Evolutionary conservation across 1,140 invertebrate genomes (phyloP), one percentile per base, ranked within the genome.

Genomic region (Anastrepha ludens): DNA sequence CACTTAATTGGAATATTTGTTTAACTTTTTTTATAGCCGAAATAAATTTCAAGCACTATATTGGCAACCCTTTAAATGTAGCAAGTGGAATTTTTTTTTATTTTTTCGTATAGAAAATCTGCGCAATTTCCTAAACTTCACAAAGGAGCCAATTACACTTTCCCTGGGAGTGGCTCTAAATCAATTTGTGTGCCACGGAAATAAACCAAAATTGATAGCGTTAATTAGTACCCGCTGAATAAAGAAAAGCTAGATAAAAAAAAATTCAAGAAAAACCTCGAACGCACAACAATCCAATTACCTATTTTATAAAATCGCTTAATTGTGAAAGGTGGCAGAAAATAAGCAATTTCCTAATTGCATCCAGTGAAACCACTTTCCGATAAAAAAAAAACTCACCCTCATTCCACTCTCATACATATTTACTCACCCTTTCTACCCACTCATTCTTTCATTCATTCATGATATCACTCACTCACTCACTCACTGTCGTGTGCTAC

Each of bases 311-410:
- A 67, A n/a, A 67, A 67, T 41, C 65, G 65, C 65, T 67, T 67
- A 41, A 67, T 67, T 7, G 20, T 39, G 8, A 39, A 41, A 8
- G 29, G 2, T 20, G 65, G 29, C 20, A 41, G 65, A 29, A 39
- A 67, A 67, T 67, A 39, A 67, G 29, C 29, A 67, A 20, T 67
- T 67, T 41, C 65, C 65, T 67, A 67, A 67, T 67, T 67, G 65
- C 65, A 39, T 67, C 39, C 65, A 67, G 39, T 67, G 39, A 67
- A 11, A 29, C 11, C 65, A 67, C 65, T 67, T 67, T 39, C 20
- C 65, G 0, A 20, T 29, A 1, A 15, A 6, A 67, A 3, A 20
- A 11, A 67, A 11, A 67, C 11, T 13, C 29, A 41, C 13, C 4
- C 3, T 2, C 11, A 67, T 9, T 13, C 0, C 2, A 39, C 39